phyloP scores from a whole-genome alignment of 2,888 invertebrate genomes.

The Athalia cordata region DNA sequence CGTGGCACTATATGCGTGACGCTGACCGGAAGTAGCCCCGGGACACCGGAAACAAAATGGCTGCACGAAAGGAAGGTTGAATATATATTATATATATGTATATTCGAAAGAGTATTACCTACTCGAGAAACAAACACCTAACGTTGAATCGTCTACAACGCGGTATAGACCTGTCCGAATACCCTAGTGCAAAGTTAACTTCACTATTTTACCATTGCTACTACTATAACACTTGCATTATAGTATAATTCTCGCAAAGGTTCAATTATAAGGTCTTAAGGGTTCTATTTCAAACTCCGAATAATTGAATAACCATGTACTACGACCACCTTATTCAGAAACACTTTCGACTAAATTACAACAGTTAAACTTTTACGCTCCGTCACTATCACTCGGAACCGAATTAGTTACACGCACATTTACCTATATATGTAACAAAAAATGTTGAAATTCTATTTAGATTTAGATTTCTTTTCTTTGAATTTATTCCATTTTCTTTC shows the following conservation, averaged over 20 bases:
- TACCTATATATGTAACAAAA: too few species aligned
- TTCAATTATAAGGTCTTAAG: conserved; percentile 12
- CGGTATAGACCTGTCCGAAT: conserved; percentile 46
- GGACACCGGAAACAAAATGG: conserved; percentile 72
- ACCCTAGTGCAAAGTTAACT: conserved; percentile 56
- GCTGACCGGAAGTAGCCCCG: conserved; percentile 71
- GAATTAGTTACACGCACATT: too few species aligned
- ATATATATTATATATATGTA: too few species aligned
- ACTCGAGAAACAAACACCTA: conserved; percentile 29
- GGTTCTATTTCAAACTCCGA: not conserved
- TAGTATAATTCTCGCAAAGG: conserved; percentile 47
- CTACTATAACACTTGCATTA: conserved; percentile 55
- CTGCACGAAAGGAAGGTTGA: conserved; percentile 54
- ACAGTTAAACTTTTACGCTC: not conserved
- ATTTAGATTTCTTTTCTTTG: too few species aligned
- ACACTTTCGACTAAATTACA: conserved; percentile 2
- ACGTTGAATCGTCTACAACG: conserved; percentile 47
- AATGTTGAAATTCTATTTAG: too few species aligned
- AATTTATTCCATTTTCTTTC: too few species aligned
- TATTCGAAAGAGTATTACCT: not conserved
- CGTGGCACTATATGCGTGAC: conserved; percentile 68
- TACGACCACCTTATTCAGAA: conserved; percentile 1
- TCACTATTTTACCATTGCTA: conserved; percentile 35
- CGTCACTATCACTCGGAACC: conserved; percentile 19
- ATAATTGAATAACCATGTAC: conserved; percentile 11